A percentile compares a stretch with the other conserved stretches of the same genome.
Evolutionary conservation across 2,113 vertebrate species (phyloP).

Genomic region (Carlito syrichta): DNA sequence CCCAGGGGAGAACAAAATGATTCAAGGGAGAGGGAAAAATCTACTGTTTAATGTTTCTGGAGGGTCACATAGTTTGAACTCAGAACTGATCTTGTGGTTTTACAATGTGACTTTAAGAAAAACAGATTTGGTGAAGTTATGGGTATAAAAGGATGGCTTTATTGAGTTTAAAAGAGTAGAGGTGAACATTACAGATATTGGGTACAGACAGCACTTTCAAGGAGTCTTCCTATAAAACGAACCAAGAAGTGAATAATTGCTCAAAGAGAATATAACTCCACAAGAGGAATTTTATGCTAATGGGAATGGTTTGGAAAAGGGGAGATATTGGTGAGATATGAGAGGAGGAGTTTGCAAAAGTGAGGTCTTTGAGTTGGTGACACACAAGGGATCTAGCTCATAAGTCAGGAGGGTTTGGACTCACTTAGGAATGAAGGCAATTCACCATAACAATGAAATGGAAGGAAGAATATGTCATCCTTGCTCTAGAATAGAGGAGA

Average conservation of each 20-base stretch:
- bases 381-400: background rate
- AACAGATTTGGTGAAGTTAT: background rate
- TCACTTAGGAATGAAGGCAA: background rate
- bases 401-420: too few relatives aligned
- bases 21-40: background rate
- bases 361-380: background rate
- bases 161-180: background rate
- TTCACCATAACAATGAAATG: background rate
- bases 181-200: background rate
- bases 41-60: background rate
- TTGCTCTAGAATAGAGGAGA: background rate
- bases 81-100: background rate
- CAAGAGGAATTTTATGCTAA: background rate
- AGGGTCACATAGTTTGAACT: background rate
- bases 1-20: background rate
- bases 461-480: fast-evolving
- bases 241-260: background rate
- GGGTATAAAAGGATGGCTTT: background rate
- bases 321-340: fast-evolving
- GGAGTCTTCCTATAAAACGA: background rate
- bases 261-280: background rate
- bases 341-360: background rate
- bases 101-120: background rate
- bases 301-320: background rate
- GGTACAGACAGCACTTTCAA: background rate